Conservation (phyloP, 2,113 vertebrate species). For the Platysternon megacephalum region DNA sequence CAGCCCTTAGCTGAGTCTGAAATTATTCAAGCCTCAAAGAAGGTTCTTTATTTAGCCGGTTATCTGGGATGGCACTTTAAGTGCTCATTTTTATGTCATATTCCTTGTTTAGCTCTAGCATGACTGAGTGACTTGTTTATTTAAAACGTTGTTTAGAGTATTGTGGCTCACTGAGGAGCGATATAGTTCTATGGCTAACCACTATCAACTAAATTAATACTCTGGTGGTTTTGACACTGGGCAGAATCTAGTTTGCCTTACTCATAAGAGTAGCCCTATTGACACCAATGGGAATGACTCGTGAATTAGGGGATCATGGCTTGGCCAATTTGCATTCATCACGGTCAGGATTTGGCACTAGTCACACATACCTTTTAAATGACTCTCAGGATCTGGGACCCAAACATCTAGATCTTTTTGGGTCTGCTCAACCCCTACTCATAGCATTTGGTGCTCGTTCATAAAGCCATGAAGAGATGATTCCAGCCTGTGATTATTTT, state of each 20-base stretch:
- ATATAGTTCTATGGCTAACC: background rate
- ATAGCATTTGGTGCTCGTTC: background rate
- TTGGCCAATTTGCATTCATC: background rate
- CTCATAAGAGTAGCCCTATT: background rate
- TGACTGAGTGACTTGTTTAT: background rate
- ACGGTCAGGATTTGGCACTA: background rate
- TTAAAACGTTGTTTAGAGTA: background rate
- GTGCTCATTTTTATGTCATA: background rate
- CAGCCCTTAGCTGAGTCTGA: background rate
- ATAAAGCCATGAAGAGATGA: background rate
- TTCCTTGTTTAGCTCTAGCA: background rate
- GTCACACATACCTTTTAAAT: background rate
- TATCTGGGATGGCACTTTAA: background rate
- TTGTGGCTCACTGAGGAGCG: background rate
- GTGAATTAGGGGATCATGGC: background rate
- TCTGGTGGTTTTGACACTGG: background rate
- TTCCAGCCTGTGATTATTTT: constrained; percentile 47
- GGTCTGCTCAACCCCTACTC: background rate
- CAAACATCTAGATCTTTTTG: background rate
- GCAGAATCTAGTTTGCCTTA: background rate
- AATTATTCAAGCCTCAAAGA: background rate
- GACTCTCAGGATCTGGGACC: background rate
- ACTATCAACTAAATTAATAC: background rate
- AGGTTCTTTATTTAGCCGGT: background rate
- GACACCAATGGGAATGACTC: background rate